phyloP scores from a whole-genome alignment of 2,113 vertebrate genomes.

The Dipodomys merriami region DNA sequence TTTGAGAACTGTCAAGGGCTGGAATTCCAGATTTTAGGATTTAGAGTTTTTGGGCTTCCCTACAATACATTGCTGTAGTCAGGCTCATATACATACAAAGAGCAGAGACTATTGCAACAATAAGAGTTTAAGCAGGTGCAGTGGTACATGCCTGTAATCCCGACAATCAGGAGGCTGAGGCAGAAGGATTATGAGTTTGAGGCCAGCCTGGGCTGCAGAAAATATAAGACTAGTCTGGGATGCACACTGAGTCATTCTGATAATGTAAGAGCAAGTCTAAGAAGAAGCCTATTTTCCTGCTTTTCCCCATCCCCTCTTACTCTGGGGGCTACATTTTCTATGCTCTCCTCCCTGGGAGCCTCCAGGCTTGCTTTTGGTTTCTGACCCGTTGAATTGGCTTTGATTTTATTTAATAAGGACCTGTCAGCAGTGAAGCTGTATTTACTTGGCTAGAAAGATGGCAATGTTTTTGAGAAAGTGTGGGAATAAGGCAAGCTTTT shows the following conservation, averaged over 20 bases:
- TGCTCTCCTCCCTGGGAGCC: neutral
- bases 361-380: neutral
- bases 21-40: neutral
- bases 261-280: neutral
- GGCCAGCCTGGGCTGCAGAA: no score
- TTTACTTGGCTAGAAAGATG: neutral
- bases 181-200: no score
- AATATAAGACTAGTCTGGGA: no score
- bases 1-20: neutral
- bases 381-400: neutral
- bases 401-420: neutral
- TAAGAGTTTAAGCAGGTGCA: neutral
- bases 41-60: neutral
- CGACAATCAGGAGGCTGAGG: no score
- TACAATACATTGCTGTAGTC: neutral
- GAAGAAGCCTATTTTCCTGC: neutral
- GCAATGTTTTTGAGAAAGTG: neutral
- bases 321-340: neutral
- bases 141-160: no score
- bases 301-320: neutral
- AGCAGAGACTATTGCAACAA: neutral
- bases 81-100: neutral
- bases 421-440: neutral
- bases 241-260: no score
- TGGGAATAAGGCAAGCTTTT: neutral